Percentiles rank a stretch among this genome's conserved stretches.
These are phyloP conservation scores for Apotomis betuletana DNA, from an alignment of 2,888 invertebrate genomes.

Conservation along the genomic window DNA sequence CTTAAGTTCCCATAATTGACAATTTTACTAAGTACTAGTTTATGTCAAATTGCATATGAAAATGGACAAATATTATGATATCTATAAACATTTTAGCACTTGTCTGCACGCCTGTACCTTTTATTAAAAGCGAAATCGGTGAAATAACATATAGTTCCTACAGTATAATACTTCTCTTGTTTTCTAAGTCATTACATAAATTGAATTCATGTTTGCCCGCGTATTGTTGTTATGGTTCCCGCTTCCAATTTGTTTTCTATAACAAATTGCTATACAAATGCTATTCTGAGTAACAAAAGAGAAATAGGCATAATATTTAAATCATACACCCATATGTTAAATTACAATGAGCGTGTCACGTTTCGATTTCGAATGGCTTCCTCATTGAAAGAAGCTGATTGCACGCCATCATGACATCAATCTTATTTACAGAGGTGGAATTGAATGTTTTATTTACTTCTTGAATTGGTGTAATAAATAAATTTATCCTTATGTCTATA, in stretches of 20 bases:
- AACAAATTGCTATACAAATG: neutral
- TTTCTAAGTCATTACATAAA: neutral
- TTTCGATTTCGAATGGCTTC: constrained; percentile 26
- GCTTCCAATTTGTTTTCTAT: neutral
- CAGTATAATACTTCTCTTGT: neutral
- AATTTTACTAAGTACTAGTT: too few relatives aligned
- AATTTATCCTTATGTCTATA: too few relatives aligned
- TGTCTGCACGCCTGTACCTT: too few relatives aligned
- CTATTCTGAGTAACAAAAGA: constrained; percentile 7
- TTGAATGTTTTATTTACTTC: neutral
- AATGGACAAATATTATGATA: too few relatives aligned
- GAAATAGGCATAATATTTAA: constrained; percentile 20
- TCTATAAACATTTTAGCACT: too few relatives aligned
- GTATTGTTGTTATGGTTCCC: neutral
- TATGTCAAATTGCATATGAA: too few relatives aligned
- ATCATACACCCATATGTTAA: constrained; percentile 13
- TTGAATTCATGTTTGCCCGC: neutral
- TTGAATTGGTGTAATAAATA: too few relatives aligned
- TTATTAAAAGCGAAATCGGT: neutral
- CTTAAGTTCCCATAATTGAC: neutral
- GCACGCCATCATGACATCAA: constrained; percentile 26
- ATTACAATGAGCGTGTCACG: constrained; percentile 33
- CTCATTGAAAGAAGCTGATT: constrained; percentile 32
- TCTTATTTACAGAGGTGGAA: constrained; percentile 21
- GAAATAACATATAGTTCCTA: neutral